A percentile compares a stretch with the other conserved stretches of the same genome.
Conservation (phyloP, 2,888 invertebrate species). For the Noctua janthe region DNA sequence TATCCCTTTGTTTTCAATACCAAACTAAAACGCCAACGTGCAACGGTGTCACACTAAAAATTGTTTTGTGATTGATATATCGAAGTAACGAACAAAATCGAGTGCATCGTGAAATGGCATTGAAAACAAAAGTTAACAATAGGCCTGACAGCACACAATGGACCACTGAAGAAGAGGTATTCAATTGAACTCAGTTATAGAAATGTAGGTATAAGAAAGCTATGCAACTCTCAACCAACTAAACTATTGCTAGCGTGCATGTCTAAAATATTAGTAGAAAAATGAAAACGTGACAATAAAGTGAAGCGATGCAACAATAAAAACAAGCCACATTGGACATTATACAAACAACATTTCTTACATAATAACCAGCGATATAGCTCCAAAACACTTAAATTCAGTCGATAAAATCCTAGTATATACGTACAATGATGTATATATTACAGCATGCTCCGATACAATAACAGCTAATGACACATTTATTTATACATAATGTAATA, state of each 20-base stretch:
- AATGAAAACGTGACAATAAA: constrained; percentile 61
- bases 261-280: constrained; percentile 62
- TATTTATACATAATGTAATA: constrained; percentile 80
- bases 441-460: constrained; percentile 81
- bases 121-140: constrained; percentile 85
- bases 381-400: constrained; percentile 81
- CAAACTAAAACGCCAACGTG: constrained; percentile 66
- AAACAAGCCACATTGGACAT: constrained; percentile 74
- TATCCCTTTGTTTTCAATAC: constrained; percentile 86
- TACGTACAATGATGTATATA: constrained; percentile 75
- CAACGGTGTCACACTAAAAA: constrained; percentile 34
- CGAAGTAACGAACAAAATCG: constrained; percentile 41
- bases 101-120: constrained; percentile 75
- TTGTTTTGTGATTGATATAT: constrained; percentile 25
- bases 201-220: constrained; percentile 67
- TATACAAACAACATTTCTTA: constrained; percentile 75
- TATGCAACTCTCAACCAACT: constrained; percentile 64
- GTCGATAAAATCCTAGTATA: constrained; percentile 83
- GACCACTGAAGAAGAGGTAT: constrained; percentile 90
- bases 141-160: constrained; percentile 86
- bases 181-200: constrained; percentile 80
- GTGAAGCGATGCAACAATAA: constrained; percentile 67
- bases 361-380: constrained; percentile 74
- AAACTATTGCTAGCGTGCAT: constrained; percentile 73
- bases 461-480: constrained; percentile 79